phyloP scores from a whole-genome alignment of 2,888 invertebrate genomes.

The Hedychridium roseum region DNA sequence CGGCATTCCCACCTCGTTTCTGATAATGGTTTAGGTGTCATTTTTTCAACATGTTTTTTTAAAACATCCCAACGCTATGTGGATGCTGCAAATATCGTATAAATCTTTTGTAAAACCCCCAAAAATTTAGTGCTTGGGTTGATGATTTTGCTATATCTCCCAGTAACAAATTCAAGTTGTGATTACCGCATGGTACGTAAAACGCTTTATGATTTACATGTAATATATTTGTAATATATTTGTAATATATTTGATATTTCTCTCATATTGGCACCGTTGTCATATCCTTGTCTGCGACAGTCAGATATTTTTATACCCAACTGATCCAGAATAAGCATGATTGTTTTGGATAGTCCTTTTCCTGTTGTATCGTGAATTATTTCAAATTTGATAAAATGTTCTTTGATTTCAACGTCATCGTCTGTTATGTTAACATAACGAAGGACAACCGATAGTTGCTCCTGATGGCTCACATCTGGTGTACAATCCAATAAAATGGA shows the following conservation, averaged over 20 bases:
- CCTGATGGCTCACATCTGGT: conserved; percentile 18
- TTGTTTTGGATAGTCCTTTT: conserved; percentile 15
- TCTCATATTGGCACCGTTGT: conserved; percentile 22
- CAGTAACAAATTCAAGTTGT: conserved; percentile 12
- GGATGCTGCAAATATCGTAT: conserved; percentile 14
- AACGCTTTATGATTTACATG: conserved; percentile 16
- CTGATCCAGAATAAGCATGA: conserved; percentile 12
- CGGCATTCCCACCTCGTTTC: too few species aligned
- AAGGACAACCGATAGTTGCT: conserved; percentile 19
- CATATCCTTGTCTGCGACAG: conserved; percentile 19
- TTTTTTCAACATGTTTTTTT: too few species aligned
- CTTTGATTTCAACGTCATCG: conserved; percentile 11
- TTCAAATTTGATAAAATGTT: conserved; percentile 19
- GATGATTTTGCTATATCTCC: conserved; percentile 15
- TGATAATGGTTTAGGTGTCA: too few species aligned
- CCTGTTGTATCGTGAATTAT: conserved; percentile 17
- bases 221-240: conserved; percentile 16
- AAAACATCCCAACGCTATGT: background rate
- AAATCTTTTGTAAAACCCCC: conserved; percentile 15
- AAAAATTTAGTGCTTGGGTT: conserved; percentile 14
- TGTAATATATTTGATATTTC: conserved; percentile 20
- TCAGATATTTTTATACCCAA: conserved; percentile 16
- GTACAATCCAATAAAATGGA: conserved; percentile 22
- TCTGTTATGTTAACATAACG: conserved; percentile 15
- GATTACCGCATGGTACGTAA: conserved; percentile 11